Evolutionary conservation across 1,140 invertebrate genomes (phyloP), one percentile per base, ranked within the genome.

Genomic region (Nylanderia fulva): DNA sequence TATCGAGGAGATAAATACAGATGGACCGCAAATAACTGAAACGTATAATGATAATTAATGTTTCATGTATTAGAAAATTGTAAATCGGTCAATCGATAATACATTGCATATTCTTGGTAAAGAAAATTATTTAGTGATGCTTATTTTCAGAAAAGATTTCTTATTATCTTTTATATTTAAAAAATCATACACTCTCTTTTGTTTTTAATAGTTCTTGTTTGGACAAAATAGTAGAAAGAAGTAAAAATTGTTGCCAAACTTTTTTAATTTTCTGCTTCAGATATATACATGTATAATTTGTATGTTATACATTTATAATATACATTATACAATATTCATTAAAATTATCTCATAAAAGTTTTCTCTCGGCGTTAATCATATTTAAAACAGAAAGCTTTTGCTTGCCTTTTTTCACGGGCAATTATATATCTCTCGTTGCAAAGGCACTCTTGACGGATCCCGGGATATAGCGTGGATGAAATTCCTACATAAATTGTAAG

Each of bases 401-500:
- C 11, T 45, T 13, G 45, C 45, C 45, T 48, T 15, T 48, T 48
- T 48, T 48, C 18, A 18, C 66, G 27, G 18, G n/a, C 52, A 60
- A 82, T 82, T 82, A 71, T 24, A 58, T 82, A 33, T 82, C 39
- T 60, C 21, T 69, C 77, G 66, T 42, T 42, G 77, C 66, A 13
- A 80, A 48, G 24, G 52, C 29, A 52, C 7, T 15, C 42, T 45
- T 36, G 66, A 75, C 61, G 68, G 76, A 21, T 39, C 24, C 24
- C 33, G 15, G 66, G 42, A 85, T 77, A 76, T 45, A 58, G 18
- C 36, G 56, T 61, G 72, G 60, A 83, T 79, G 69, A 89, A 86
- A 89, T 84, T 82, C 80, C 60, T 11, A 54, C 69, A 89, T 89
- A 89, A 89, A 89, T 89, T 86, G 79, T 21, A 21, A 39, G 33